A percentile compares a stretch with the other conserved stretches of the same genome.
Evolutionary conservation across 2,797 vertebrate species (phyloP).

Genomic region (Sternotherus odoratus): DNA sequence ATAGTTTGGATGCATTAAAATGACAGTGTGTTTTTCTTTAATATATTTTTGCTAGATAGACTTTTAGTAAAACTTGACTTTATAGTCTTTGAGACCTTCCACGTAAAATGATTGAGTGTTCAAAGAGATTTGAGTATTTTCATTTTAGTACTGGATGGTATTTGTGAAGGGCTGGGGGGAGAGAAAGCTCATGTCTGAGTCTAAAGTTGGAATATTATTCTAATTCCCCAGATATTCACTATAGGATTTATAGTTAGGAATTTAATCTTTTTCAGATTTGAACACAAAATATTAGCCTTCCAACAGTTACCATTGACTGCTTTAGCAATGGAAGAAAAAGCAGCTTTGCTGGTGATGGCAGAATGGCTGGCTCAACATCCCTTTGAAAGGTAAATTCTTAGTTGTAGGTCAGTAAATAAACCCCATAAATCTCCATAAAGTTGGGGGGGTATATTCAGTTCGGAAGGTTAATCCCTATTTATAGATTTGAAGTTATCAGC

Average conservation of each 20-base stretch:
- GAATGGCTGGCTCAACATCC: not conserved
- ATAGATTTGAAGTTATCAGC: not conserved
- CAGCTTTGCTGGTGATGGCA: not conserved
- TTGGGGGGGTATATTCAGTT: not conserved
- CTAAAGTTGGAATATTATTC: not conserved
- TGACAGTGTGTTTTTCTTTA: not conserved
- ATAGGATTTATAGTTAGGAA: not conserved
- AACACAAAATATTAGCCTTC: not conserved
- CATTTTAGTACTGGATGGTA: not conserved
- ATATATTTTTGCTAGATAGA: not conserved
- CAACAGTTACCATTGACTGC: not conserved
- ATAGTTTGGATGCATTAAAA: not conserved
- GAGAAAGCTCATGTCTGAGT: not conserved
- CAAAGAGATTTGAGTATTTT: not conserved
- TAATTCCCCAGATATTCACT: not conserved
- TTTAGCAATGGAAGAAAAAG: not conserved
- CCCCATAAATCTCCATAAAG: not conserved
- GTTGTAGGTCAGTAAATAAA: not conserved
- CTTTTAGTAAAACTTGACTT: not conserved
- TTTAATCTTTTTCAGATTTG: not conserved
- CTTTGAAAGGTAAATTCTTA: not conserved
- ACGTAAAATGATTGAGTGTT: not conserved
- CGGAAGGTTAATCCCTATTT: not conserved
- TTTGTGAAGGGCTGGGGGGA: fast-evolving
- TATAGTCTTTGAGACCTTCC: not conserved